Base-by-base conservation (phyloP, 2,888 invertebrate genomes). In the Fragum fragum region DNA sequence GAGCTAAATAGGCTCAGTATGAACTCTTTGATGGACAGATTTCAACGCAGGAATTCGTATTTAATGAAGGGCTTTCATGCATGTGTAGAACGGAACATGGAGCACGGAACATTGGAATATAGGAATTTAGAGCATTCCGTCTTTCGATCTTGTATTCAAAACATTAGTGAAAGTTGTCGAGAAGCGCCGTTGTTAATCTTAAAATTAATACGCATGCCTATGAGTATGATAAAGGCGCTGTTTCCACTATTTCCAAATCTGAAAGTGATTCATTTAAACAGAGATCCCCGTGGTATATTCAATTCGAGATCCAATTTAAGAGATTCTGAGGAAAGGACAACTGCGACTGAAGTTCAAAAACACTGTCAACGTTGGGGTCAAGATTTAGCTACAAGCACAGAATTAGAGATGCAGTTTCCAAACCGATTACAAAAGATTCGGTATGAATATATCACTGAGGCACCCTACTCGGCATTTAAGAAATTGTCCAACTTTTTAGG, bases 251-350 rank as follows among this genome's bases (percentile, higher is more conserved):
- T 52, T 61, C 76, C 76, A 3, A 76, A 76, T 61, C 57, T 76
- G 52, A 76, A 71, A 71, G 32, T 76, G 11, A 29, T 76, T 16
- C 76, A 76, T 61, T 42, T 76, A 1, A 70, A 70, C 23, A 28
- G 76, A 26, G 76, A 76, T 23, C 76, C 76, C 0, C 57, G 76
- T n/a, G 76, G 76, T 6, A 71, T 76, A 7, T 61, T 61, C 14
- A 74, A 73, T 39, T 79, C 79, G 32, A 68, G 73, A 18, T 32
- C 32, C 1, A 32, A n/a, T 2, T 18, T 63, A 39, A 14, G 39
- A 39, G 14, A 14, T 6, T 6, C 39, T 9, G 14, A 14, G 14
- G 39, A 39, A 39, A 39, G 39, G 14, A 39, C 39, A 14, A 39
- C 39, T 6, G 7, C 39, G 14, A 14, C 6, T 6, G 39, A 36